Evolutionary conservation across 1,140 invertebrate genomes (phyloP).

Genomic region (Bombus pyrosoma): DNA sequence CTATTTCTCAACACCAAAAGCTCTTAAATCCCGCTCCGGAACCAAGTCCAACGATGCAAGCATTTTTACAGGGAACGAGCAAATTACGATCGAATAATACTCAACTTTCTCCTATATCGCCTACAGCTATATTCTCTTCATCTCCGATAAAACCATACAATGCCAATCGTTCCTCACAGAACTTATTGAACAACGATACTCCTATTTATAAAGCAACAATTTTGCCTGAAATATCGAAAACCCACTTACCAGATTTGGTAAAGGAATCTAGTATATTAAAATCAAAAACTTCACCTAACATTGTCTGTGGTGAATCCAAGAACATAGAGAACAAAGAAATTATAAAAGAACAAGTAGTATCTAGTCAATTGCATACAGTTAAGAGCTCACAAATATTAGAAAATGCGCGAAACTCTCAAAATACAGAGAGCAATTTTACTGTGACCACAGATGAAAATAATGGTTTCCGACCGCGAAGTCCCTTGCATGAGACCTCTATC

Average conservation of each 20-base stretch:
- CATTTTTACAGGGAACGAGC: constrained; percentile 84
- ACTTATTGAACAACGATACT: constrained; percentile 25
- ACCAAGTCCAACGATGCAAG: constrained; percentile 89
- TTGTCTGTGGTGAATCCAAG: constrained; percentile 45
- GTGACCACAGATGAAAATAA: constrained; percentile 70
- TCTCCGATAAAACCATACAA: constrained; percentile 8
- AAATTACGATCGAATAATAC: constrained; percentile 76
- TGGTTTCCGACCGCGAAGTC: constrained; percentile 82
- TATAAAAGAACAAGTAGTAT: constrained; percentile 33
- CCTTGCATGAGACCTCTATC: constrained; percentile 85
- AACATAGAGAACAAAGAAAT: constrained; percentile 16
- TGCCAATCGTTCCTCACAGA: constrained; percentile 20
- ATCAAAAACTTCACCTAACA: constrained; percentile 68
- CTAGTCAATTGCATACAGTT: constrained; percentile 19
- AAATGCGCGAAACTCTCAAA: constrained; percentile 43
- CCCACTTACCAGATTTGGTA: constrained; percentile 76
- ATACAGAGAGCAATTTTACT: constrained; percentile 30
- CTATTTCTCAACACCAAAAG: constrained; percentile 95
- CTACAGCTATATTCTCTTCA: constrained; percentile 63
- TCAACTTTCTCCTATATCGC: constrained; percentile 75
- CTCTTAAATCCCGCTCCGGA: constrained; percentile 90
- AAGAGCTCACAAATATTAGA: constrained; percentile 30
- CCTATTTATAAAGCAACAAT: constrained; percentile 46
- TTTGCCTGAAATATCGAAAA: constrained; percentile 50
- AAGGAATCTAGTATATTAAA: constrained; percentile 79